These are phyloP conservation scores for Spinus olivaceus DNA, from an alignment of 2,797 vertebrate genomes.

Conservation along the genomic window DNA sequence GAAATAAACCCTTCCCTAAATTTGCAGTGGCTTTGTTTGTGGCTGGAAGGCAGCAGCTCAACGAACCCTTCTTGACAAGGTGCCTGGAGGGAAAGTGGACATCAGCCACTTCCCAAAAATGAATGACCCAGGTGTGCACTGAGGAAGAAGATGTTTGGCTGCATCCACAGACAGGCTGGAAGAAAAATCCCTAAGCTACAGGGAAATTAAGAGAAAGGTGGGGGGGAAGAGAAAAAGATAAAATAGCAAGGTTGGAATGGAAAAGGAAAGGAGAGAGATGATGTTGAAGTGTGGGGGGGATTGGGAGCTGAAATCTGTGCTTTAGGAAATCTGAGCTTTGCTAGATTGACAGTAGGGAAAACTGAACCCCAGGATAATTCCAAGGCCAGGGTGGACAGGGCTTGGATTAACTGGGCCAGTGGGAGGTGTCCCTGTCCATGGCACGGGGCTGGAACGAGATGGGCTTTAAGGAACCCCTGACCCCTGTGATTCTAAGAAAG, in stretches of 20 bases:
- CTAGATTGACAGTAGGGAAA: not conserved
- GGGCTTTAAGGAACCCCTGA: not conserved
- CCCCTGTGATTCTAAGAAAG: not conserved
- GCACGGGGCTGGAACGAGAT: not conserved
- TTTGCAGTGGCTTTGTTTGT: not conserved
- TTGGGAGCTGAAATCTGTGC: not conserved
- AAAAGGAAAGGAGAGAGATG: not conserved
- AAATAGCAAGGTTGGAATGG: not conserved
- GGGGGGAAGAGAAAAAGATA: not conserved
- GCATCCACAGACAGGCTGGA: not conserved
- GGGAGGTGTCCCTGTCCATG: not conserved
- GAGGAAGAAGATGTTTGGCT: not conserved
- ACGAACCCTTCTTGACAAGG: not conserved
- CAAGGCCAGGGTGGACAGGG: not conserved
- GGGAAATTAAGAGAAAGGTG: not conserved
- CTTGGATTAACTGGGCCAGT: not conserved
- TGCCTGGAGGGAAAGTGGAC: not conserved
- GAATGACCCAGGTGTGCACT: fast-evolving
- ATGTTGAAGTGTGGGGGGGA: fast-evolving
- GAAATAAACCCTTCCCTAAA: not conserved
- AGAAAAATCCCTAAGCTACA: not conserved
- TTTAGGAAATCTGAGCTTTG: not conserved
- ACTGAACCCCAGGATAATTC: not conserved
- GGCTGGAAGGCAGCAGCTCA: not conserved
- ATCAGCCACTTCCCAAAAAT: not conserved